Evolutionary conservation across 2,888 invertebrate species (phyloP), one percentile per base, ranked within the genome.

Genomic region (Lasioglossum malachurum): DNA sequence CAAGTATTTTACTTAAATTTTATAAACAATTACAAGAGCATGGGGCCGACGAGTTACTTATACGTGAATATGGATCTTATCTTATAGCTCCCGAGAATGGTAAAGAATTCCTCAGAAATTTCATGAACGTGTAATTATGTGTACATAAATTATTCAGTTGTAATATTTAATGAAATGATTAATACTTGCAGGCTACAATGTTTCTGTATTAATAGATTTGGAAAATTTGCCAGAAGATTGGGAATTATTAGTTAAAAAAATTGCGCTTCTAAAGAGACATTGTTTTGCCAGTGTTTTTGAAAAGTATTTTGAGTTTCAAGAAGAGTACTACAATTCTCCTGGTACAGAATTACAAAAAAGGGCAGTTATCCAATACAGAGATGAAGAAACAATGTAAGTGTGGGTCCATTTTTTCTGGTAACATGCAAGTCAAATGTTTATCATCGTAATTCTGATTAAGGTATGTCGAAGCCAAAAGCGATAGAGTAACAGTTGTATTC

Each of bases 201-300:
- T 99, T 87, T 98, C 99, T 80, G 96, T 99, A 92, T 96, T 99
- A 93, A 97, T 99, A 95, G 99, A 99, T 96, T 96, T 99, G 96
- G 99, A 99, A 94, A 97, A 98, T 95, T 97, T 99, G 93, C 99
- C 99, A 10, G 96, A 97, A 60, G 97, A 99, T 95, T 98, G 98
- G 97, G 98, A 98, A 95, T 97, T 97, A 87, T 95, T 98, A 92
- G 98, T 99, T 91, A 98, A 98, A 95, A 98, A 98, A 96, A 98
- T 99, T 91, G 99, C 99, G 35, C 96, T 99, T 80, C 96, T 99
- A 88, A 99, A 99, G 96, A 97, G 99, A 94, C 99, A 99, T 96
- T 99, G 99, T 96, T 99, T 99, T 96, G 99, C 99, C 73, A 99
- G 99, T 27, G 99, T 99, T 86, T 99, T 99, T 96, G 99, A 99